Conservation (phyloP, 2,797 vertebrate genomes). For the Setipinna tenuifilis region DNA sequence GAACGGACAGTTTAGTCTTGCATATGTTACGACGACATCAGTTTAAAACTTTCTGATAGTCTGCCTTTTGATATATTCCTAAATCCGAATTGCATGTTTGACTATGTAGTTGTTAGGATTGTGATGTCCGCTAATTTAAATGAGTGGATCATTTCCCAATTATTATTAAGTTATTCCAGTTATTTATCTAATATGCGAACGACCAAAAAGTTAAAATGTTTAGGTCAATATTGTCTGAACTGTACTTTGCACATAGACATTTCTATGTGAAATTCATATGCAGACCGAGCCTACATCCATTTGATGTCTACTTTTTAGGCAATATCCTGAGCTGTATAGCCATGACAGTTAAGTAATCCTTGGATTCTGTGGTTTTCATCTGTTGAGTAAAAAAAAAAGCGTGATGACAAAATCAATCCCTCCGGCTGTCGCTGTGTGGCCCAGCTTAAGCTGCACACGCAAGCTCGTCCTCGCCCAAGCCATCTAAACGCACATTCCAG, state of each 20-base stretch:
- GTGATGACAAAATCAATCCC: constrained; percentile 8
- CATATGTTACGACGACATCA: too few relatives aligned
- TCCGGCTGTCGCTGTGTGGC: background rate
- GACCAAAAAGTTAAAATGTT: background rate
- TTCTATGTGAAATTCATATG: background rate
- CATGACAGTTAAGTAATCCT: background rate
- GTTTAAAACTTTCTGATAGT: too few relatives aligned
- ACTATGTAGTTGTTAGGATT: too few relatives aligned
- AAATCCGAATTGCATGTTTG: too few relatives aligned
- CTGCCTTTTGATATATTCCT: too few relatives aligned
- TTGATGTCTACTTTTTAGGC: background rate
- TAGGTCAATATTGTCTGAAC: background rate
- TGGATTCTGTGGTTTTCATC: constrained; percentile 18
- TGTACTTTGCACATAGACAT: background rate
- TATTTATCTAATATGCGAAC: background rate
- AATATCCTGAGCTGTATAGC: background rate
- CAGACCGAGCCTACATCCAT: background rate
- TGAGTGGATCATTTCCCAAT: background rate
- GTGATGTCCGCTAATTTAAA: too few relatives aligned
- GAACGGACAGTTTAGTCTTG: too few relatives aligned
- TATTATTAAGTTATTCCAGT: background rate
- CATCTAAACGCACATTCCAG: background rate
- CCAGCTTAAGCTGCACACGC: constrained; percentile 12
- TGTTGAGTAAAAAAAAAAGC: constrained; percentile 16
- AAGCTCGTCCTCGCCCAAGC: background rate